Conservation (phyloP, 1,140 invertebrate genomes). For the Drosophila oshimai region DNA sequence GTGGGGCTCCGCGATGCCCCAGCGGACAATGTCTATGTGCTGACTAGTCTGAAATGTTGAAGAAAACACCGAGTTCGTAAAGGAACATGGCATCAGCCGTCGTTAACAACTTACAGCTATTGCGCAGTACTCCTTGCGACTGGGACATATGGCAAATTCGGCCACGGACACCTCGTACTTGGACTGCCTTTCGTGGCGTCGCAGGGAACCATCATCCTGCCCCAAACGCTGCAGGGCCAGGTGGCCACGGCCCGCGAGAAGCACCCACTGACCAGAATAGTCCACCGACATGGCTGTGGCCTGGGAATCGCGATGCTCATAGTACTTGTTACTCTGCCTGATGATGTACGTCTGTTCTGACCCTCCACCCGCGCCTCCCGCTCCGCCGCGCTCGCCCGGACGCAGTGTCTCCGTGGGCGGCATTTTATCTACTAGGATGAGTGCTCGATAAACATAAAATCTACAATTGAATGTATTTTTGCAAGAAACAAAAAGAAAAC, state of each 20-base stretch:
- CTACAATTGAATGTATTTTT: constrained; percentile 21
- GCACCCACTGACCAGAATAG: constrained; percentile 90
- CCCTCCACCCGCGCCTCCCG: constrained; percentile 8
- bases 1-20: constrained; percentile 87
- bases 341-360: constrained; percentile 68
- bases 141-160: constrained; percentile 94
- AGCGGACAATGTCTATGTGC: constrained; percentile 91
- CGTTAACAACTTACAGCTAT: constrained; percentile 89
- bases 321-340: constrained; percentile 72
- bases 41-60: constrained; percentile 88
- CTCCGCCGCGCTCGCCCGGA: constrained; percentile 39
- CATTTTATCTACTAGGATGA: constrained; percentile 28
- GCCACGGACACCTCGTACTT: constrained; percentile 96
- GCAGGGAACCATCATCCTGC: constrained; percentile 88
- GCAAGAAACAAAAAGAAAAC: constrained; percentile 10
- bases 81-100: constrained; percentile 1
- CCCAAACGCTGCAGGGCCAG: constrained; percentile 90
- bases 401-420: constrained; percentile 67
- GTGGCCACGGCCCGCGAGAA: constrained; percentile 89
- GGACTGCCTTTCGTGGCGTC: constrained; percentile 92
- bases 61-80: no score
- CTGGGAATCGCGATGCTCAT: constrained; percentile 85
- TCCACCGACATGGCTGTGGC: constrained; percentile 96
- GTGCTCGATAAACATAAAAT: constrained; percentile 29
- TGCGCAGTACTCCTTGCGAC: constrained; percentile 92